Evolutionary conservation across 2,797 vertebrate genomes (phyloP).

Genomic region (Anas bernieri): DNA sequence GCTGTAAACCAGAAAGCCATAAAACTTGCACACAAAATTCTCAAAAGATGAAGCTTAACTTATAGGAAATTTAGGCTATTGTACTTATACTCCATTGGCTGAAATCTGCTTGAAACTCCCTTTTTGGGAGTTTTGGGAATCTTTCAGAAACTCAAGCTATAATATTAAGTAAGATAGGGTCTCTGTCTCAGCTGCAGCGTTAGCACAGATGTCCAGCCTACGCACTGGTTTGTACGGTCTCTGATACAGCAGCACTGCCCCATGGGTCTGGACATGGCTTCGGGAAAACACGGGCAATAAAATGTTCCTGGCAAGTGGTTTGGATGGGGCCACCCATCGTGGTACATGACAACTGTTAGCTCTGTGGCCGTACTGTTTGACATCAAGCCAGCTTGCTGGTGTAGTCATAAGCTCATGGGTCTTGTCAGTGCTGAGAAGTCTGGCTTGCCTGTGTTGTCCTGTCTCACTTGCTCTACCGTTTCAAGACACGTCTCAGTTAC

Average conservation of each 20-base stretch:
- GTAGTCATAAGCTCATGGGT: not conserved
- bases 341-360: not conserved
- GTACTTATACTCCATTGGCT: not conserved
- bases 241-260: not conserved
- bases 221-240: not conserved
- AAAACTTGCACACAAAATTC: not conserved
- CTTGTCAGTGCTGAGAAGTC: not conserved
- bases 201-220: too few species aligned
- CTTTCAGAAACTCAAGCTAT: not conserved
- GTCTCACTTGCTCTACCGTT: not conserved
- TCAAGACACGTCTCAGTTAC: not conserved
- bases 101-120: not conserved
- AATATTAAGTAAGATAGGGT: not conserved
- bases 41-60: not conserved
- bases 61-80: not conserved
- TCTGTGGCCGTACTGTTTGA: not conserved
- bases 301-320: not conserved
- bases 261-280: rapidly evolving
- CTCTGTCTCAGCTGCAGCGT: not conserved
- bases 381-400: not conserved
- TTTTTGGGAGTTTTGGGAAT: not conserved
- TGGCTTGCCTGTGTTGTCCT: not conserved
- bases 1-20: not conserved
- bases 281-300: not conserved
- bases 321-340: not conserved